Percentiles rank a stretch among this genome's conserved stretches.
Evolutionary conservation across 2,797 vertebrate species (phyloP).

Genomic region (Loriculus beryllinus): DNA sequence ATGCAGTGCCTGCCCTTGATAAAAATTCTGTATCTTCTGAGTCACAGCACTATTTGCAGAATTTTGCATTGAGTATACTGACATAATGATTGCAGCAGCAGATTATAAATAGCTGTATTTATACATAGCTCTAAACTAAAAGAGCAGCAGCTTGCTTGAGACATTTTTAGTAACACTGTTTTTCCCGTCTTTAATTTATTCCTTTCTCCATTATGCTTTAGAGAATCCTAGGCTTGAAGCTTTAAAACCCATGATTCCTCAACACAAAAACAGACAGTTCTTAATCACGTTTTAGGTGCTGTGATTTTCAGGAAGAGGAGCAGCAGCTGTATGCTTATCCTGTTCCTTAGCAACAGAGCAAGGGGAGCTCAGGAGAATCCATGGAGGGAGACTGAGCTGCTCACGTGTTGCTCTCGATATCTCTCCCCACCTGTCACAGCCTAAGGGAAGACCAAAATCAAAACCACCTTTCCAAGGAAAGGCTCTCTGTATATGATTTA

Average conservation of each 20-base stretch:
- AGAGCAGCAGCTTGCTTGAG: slow-evolving; percentile 36
- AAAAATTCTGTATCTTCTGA: slow-evolving; percentile 21
- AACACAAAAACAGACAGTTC: slow-evolving; percentile 68
- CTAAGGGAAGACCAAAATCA: not conserved
- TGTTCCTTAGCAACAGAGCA: slow-evolving; percentile 76
- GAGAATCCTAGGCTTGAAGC: slow-evolving; percentile 46
- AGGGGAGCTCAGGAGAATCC: slow-evolving; percentile 26
- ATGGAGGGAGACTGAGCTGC: slow-evolving; percentile 1
- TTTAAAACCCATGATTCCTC: slow-evolving; percentile 63
- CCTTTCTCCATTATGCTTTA: slow-evolving; percentile 64
- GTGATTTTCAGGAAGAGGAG: slow-evolving; percentile 57
- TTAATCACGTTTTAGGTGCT: slow-evolving; percentile 67
- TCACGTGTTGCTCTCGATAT: not conserved
- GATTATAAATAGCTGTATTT: slow-evolving; percentile 58
- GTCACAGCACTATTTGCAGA: slow-evolving; percentile 20
- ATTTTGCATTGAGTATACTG: slow-evolving; percentile 37
- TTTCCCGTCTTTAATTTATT: slow-evolving; percentile 56
- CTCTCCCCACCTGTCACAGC: slow-evolving; percentile 18
- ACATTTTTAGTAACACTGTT: slow-evolving; percentile 49
- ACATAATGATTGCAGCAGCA: slow-evolving; percentile 43
- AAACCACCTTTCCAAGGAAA: not conserved
- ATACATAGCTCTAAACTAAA: slow-evolving; percentile 46
- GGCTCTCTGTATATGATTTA: not conserved
- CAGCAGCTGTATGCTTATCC: slow-evolving; percentile 53
- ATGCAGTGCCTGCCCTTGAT: not conserved